Evolutionary conservation across 2,888 invertebrate species (phyloP).

Genomic region (Cheilosia soror): DNA sequence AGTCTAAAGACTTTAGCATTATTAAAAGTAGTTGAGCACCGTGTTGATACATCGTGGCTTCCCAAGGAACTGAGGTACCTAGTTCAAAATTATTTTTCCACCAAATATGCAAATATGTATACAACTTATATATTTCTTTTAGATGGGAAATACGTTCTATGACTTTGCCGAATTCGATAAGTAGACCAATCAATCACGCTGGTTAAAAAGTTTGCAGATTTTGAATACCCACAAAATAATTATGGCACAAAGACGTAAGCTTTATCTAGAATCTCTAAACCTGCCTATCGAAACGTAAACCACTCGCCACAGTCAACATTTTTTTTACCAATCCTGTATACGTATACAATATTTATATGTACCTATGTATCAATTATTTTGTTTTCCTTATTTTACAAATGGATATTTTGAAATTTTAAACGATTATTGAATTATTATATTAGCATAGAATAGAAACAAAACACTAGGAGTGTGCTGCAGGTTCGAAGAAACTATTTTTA

Average conservation of each 20-base stretch:
- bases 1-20: conserved; percentile 90
- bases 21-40: conserved; percentile 87
- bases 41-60: conserved; percentile 86
- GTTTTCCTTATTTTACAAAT: conserved; percentile 28
- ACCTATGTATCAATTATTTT: conserved; percentile 27
- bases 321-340: conserved; percentile 33
- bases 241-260: conserved; percentile 52
- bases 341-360: conserved; percentile 6
- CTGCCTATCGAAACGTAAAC: conserved; percentile 48
- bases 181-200: conserved; percentile 84
- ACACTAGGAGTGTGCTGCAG: background rate
- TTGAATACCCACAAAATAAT: conserved; percentile 3
- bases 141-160: conserved; percentile 88
- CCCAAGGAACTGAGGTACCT: conserved; percentile 88
- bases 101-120: background rate
- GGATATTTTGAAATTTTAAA: conserved; percentile 23
- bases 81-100: background rate
- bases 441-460: conserved; percentile 15
- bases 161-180: conserved; percentile 89
- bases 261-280: conserved; percentile 51
- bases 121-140: conserved; percentile 72
- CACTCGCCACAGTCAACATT: conserved; percentile 57
- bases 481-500: background rate
- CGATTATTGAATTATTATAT: conserved; percentile 22
- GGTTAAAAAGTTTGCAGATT: conserved; percentile 77